Percentiles rank a stretch among this genome's conserved stretches.
Evolutionary conservation across 2,888 invertebrate genomes (phyloP).

Genomic region (Hybos culiciformis): DNA sequence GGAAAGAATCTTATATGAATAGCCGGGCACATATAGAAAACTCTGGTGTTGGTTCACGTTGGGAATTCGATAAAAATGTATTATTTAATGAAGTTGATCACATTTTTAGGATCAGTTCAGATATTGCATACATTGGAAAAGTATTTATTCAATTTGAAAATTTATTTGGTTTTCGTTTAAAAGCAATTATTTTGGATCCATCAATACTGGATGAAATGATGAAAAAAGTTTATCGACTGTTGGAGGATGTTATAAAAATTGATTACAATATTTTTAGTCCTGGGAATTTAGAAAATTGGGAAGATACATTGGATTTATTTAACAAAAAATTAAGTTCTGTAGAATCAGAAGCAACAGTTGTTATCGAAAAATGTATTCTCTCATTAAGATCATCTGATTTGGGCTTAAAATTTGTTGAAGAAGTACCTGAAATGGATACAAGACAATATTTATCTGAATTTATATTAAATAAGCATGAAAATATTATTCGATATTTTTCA

Average conservation of each 20-base stretch:
- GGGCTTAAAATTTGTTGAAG: slow-evolving; percentile 63
- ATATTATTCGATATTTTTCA: slow-evolving; percentile 70
- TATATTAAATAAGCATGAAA: slow-evolving; percentile 68
- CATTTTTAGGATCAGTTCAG: slow-evolving; percentile 62
- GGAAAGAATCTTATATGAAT: slow-evolving; percentile 53
- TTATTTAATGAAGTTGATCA: slow-evolving; percentile 79
- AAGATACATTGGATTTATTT: slow-evolving; percentile 64
- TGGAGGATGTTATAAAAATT: slow-evolving; percentile 59
- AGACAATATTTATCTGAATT: slow-evolving; percentile 57
- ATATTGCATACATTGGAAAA: slow-evolving; percentile 64
- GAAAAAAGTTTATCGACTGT: slow-evolving; percentile 62
- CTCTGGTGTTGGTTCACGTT: slow-evolving; percentile 71
- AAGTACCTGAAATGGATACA: slow-evolving; percentile 67
- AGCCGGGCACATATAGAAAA: slow-evolving; percentile 73
- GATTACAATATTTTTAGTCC: slow-evolving; percentile 73
- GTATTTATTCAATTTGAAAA: slow-evolving; percentile 78
- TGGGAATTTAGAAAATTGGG: slow-evolving; percentile 74
- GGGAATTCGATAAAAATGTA: slow-evolving; percentile 79
- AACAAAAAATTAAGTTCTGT: slow-evolving; percentile 57
- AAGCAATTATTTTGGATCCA: slow-evolving; percentile 76
- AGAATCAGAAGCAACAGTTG: slow-evolving; percentile 68
- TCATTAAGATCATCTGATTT: slow-evolving; percentile 68
- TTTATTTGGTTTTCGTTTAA: slow-evolving; percentile 75
- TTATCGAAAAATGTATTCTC: slow-evolving; percentile 76
- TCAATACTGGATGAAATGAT: slow-evolving; percentile 74